Evolutionary conservation across 2,113 vertebrate species (phyloP), one percentile per base, ranked within the genome.

Genomic region (Campylomormyrus tamandua): DNA sequence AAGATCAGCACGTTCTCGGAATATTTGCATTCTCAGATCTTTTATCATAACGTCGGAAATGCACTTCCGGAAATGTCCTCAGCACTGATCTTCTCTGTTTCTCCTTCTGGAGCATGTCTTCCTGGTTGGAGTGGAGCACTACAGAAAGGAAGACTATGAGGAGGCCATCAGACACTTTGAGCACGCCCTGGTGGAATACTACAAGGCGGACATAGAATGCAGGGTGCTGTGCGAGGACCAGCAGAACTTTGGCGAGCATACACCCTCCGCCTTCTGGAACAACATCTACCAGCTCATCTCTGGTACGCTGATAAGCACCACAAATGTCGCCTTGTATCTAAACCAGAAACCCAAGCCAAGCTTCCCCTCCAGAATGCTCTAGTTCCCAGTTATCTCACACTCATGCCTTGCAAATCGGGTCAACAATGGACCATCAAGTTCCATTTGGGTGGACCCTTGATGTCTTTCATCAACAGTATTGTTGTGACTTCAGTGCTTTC

Each of bases 201-300:
- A 95, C 83, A 93, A 87, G 0, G 98, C 97, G 1, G 98, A 99
- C 31, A 90, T 90, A 58, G 97, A 97, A 49, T 99, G 98, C 90
- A 96, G 97, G 83, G 92, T 95, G 27, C 92, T 98, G 83, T 99
- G 98, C 0, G 97, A 98, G 80, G 97, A 97, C 0, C 97, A 97
- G 0, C 97, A 98, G 94, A 95, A 93, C 11, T 98, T 98, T 91
- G 96, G 97, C 90, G 97, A 96, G 35, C 95, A 98, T 0, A 96
- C 97, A 58, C 95, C 98, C 87, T 91, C 98, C 91, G 93, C 95
- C 4, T 97, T 98, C 89, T 96, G 96, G 77, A 96, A 96, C 90
- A 96, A 96, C 92, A 96, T 99, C 85, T 96, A 97, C 0, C 97
- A 99, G 95, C 94, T 97, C n/a, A 93, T 99, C 90, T 98, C 98